Evolutionary conservation across 2,113 vertebrate species (phyloP).

Genomic region (Nestor notabilis): DNA sequence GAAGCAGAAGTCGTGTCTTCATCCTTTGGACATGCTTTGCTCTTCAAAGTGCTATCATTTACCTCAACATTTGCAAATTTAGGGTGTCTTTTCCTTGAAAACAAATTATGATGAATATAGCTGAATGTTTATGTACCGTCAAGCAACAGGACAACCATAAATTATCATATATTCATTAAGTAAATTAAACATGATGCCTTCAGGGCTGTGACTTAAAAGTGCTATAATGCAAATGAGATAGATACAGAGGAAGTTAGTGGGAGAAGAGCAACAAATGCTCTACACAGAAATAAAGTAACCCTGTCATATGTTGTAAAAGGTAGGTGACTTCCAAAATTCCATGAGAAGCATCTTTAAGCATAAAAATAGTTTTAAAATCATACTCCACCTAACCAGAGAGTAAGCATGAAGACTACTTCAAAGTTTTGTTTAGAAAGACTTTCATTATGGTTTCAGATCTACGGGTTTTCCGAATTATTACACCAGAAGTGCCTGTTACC

Average conservation of each 20-base stretch:
- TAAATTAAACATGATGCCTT: constrained; percentile 69
- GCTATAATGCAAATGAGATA: neutral
- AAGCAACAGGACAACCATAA: constrained; percentile 45
- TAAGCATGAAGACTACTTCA: neutral
- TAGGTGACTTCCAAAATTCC: neutral
- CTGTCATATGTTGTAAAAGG: neutral
- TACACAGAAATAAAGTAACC: neutral
- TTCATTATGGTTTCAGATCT: neutral
- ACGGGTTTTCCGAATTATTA: neutral
- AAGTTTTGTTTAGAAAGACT: neutral
- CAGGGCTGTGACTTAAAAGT: constrained; percentile 25
- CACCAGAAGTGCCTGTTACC: neutral
- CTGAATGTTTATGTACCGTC: constrained; percentile 40
- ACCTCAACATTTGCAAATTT: neutral
- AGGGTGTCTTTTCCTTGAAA: constrained; percentile 44
- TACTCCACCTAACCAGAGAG: neutral
- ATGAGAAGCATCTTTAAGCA: neutral
- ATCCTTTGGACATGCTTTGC: neutral
- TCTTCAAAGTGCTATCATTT: neutral
- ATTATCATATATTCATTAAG: constrained; percentile 67
- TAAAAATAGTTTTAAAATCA: neutral
- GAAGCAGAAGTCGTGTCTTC: neutral
- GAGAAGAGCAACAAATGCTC: neutral
- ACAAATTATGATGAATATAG: constrained; percentile 50
- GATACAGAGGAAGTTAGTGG: neutral